These are phyloP conservation scores for Enteromius paludinosus DNA, from an alignment of 2,797 vertebrate genomes.

Conservation along the genomic window DNA sequence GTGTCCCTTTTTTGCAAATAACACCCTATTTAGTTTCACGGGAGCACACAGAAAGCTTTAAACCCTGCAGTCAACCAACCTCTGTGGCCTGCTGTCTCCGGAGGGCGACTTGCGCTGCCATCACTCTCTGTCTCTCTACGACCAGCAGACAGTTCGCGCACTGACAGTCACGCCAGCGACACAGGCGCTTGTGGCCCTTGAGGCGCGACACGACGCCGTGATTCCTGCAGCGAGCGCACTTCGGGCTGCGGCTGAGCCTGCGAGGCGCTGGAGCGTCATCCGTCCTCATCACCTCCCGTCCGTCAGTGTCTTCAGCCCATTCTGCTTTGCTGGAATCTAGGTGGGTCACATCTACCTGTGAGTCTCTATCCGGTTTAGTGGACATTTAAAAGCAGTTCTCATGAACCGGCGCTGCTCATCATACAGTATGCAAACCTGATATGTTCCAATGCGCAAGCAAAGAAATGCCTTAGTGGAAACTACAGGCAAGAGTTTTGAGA, in stretches of 20 bases:
- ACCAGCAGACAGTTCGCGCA: slow-evolving; percentile 83
- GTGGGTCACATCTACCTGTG: slow-evolving; percentile 65
- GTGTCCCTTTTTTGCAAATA: slow-evolving; percentile 4
- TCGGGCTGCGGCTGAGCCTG: slow-evolving; percentile 73
- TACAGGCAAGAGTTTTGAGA: slow-evolving; percentile 68
- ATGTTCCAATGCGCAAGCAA: slow-evolving; percentile 20
- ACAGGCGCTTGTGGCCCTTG: slow-evolving; percentile 83
- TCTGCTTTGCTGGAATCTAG: slow-evolving; percentile 61
- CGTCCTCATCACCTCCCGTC: slow-evolving; percentile 44
- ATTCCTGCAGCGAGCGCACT: slow-evolving; percentile 76
- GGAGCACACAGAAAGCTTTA: slow-evolving; percentile 26
- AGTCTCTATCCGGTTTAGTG: slow-evolving; percentile 67
- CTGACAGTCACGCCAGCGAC: slow-evolving; percentile 80
- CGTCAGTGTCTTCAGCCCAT: slow-evolving; percentile 67
- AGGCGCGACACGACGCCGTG: slow-evolving; percentile 79
- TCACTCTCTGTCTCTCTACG: slow-evolving; percentile 83
- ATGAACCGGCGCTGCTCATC: slow-evolving; percentile 20
- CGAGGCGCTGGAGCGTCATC: slow-evolving; percentile 55
- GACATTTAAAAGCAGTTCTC: slow-evolving; percentile 71
- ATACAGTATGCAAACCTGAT: slow-evolving; percentile 5
- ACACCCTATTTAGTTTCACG: background rate
- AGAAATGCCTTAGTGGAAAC: slow-evolving; percentile 44
- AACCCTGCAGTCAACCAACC: slow-evolving; percentile 61
- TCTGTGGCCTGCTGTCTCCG: slow-evolving; percentile 78
- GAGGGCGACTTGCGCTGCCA: slow-evolving; percentile 83